Evolutionary conservation across 2,888 invertebrate species (phyloP), one percentile per base, ranked within the genome.

Genomic region (Nectonema munidae): DNA sequence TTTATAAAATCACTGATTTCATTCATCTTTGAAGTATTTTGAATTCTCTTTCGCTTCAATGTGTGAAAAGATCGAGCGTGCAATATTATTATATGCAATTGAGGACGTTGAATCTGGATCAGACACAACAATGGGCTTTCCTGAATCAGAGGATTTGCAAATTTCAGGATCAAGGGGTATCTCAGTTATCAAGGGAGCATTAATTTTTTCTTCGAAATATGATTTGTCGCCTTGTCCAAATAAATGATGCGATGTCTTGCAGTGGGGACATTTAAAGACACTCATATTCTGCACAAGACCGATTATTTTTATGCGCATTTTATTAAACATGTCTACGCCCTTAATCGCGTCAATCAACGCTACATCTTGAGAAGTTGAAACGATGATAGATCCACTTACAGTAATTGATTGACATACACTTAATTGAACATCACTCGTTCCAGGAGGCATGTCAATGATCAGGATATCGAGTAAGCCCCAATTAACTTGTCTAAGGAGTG

Each of bases 281-380:
- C 69, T 68, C 81, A 83, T 83, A 54, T 83, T 83, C 51, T 77
- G 72, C 0, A 77, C 68, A 42, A 81, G 52, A n/a, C 83, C 83
- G 13, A 43, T 9, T 5, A 45, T 40, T 1, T 75, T 74, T 4
- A 76, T 66, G 43, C 68, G 63, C 2, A 81, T 60, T 51, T 70
- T 76, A 42, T 66, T 62, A 49, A 76, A 75, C 79, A 86, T 79
- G 46, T 67, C 67, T 1, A 71, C 69, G 9, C 79, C 79, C 46
- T 75, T 64, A 47, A 66, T 62, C 0, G 77, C 72, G 17, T 83
- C 77, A 50, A 76, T 67, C 3, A 81, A 51, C 0, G 83, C 71
- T 2, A 77, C 70, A 39, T 66, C 66, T 53, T 83, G 83, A 1
- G 83, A 81, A 1, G 81, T 86, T 5, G 79, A 76, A 0, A 86